phyloP scores from a whole-genome alignment of 2,113 vertebrate species.

The Drymodes brunneopygia region DNA sequence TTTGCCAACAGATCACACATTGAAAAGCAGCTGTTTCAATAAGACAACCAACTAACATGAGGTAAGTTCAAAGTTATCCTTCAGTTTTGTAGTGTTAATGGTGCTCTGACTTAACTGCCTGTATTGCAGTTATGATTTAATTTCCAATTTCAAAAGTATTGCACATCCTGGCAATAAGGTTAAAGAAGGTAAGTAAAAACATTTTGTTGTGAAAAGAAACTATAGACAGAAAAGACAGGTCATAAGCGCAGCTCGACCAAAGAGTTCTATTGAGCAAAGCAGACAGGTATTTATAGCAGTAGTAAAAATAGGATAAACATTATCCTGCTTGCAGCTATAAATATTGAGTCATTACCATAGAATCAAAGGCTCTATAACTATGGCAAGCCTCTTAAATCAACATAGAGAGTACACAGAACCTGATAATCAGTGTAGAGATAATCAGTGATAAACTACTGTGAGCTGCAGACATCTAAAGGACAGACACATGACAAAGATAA shows the following conservation, averaged over 20 bases:
- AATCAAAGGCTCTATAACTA: neutral
- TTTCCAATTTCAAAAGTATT: neutral
- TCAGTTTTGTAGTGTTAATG: neutral
- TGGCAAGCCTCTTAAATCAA: conserved; percentile 12
- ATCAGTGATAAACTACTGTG: neutral
- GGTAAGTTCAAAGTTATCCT: neutral
- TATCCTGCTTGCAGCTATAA: conserved; percentile 15
- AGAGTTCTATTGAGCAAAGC: neutral
- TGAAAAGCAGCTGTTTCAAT: neutral
- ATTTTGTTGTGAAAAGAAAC: neutral
- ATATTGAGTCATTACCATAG: neutral
- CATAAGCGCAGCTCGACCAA: neutral
- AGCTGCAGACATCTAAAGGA: neutral
- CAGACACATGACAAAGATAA: neutral
- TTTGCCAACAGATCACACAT: neutral
- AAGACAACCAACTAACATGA: neutral
- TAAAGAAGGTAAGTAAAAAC: neutral
- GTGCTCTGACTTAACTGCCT: neutral
- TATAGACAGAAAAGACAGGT: neutral
- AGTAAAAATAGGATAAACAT: conserved; percentile 7
- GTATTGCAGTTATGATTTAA: neutral
- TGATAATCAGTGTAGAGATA: neutral
- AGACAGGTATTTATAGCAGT: neutral
- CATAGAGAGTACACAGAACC: neutral
- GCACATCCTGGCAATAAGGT: neutral